These are phyloP conservation scores for Apoda limacodes DNA, from an alignment of 2,888 invertebrate species.

Conservation along the genomic window DNA sequence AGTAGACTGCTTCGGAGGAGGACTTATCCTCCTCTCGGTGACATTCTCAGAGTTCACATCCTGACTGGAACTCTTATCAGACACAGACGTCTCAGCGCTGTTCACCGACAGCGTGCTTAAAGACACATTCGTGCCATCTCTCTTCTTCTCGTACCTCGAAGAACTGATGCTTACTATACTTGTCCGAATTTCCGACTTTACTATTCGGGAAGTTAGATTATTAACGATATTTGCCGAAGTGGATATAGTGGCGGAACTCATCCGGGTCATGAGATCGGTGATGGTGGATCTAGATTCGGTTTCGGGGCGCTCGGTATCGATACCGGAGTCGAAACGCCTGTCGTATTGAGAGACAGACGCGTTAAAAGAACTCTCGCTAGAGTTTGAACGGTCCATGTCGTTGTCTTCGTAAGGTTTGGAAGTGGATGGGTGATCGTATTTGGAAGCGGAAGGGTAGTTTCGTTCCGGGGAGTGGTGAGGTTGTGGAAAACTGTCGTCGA, in stretches of 20 bases:
- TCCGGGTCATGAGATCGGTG: slow-evolving; percentile 52
- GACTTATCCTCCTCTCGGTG: slow-evolving; percentile 51
- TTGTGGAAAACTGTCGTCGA: slow-evolving; percentile 64
- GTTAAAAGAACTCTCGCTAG: slow-evolving; percentile 59
- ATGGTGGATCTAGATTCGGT: slow-evolving; percentile 42
- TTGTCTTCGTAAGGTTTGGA: slow-evolving; percentile 51
- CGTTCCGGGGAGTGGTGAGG: slow-evolving; percentile 39
- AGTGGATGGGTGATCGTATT: slow-evolving; percentile 46
- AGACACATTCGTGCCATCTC: slow-evolving; percentile 46
- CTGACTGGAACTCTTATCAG: slow-evolving; percentile 60
- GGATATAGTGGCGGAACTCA: slow-evolving; percentile 53
- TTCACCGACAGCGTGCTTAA: slow-evolving; percentile 57
- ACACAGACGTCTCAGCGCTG: slow-evolving; percentile 51
- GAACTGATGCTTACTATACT: slow-evolving; percentile 57
- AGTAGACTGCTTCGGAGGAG: slow-evolving; percentile 67
- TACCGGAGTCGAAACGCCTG: slow-evolving; percentile 34
- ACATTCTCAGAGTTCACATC: slow-evolving; percentile 60
- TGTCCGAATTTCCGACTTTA: slow-evolving; percentile 52
- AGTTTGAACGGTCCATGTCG: slow-evolving; percentile 38
- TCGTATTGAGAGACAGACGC: slow-evolving; percentile 51
- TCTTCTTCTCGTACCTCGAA: slow-evolving; percentile 50
- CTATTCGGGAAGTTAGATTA: slow-evolving; percentile 44
- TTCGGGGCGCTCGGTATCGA: slow-evolving; percentile 43
- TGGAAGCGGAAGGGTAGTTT: slow-evolving; percentile 37
- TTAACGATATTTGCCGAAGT: slow-evolving; percentile 44